Percentiles rank a stretch among this genome's conserved stretches.
Conservation (phyloP, 2,113 vertebrate species). For the Dipodomys spectabilis region DNA sequence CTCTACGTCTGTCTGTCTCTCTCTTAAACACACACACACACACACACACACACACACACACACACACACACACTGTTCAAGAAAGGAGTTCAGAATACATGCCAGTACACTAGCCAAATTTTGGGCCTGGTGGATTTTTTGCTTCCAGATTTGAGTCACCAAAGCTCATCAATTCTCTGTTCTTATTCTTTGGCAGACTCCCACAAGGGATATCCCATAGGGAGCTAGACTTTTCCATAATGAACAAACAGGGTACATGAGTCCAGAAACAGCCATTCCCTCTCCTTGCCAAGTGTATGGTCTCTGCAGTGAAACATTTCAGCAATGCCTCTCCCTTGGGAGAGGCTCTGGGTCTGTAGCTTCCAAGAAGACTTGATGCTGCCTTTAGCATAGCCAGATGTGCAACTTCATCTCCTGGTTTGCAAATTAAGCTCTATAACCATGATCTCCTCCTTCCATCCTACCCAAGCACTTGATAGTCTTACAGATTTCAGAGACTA, state of each 20-base stretch:
- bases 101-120: constrained; percentile 59
- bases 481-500: constrained; percentile 44
- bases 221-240: constrained; percentile 83
- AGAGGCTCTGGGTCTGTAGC: constrained; percentile 69
- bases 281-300: constrained; percentile 81
- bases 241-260: constrained; percentile 82
- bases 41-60: too few species aligned
- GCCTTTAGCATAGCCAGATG: constrained; percentile 77
- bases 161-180: constrained; percentile 78
- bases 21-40: too few species aligned
- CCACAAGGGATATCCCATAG: constrained; percentile 82
- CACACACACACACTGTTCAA: not conserved
- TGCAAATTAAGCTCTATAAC: constrained; percentile 67
- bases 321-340: constrained; percentile 80
- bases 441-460: constrained; percentile 68
- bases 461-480: constrained; percentile 64
- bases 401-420: constrained; percentile 67
- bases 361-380: constrained; percentile 69
- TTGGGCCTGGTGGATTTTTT: constrained; percentile 70
- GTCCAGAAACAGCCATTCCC: constrained; percentile 82
- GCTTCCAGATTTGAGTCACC: constrained; percentile 80
- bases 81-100: constrained; percentile 70
- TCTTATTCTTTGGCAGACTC: constrained; percentile 77
- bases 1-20: too few species aligned
- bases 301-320: constrained; percentile 83